These are phyloP conservation scores for Leuctra nigra DNA, from an alignment of 2,888 invertebrate genomes.

Conservation along the genomic window DNA sequence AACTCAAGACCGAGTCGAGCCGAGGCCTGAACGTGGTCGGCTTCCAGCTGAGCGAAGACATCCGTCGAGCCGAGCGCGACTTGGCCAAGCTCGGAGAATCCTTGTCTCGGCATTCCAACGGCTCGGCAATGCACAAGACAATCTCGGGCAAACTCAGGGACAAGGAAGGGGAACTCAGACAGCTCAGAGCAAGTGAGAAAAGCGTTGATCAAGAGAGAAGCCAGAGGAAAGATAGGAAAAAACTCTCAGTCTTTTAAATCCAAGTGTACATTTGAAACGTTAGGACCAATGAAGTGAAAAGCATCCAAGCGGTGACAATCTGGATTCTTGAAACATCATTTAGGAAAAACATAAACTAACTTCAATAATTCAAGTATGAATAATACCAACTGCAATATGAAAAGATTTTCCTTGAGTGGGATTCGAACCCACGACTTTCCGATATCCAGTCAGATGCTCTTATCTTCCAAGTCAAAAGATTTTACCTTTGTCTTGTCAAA, in stretches of 20 bases:
- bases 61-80: slow-evolving; percentile 56
- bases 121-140: slow-evolving; percentile 53
- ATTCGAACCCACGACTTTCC: too few relatives aligned
- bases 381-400: too few relatives aligned
- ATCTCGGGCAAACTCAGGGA: slow-evolving; percentile 52
- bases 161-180: slow-evolving; percentile 55
- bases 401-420: too few relatives aligned
- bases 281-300: too few relatives aligned
- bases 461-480: too few relatives aligned
- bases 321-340: too few relatives aligned
- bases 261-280: too few relatives aligned
- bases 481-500: too few relatives aligned
- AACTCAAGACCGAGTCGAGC: slow-evolving; percentile 46
- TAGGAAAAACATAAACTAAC: too few relatives aligned
- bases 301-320: too few relatives aligned
- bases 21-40: slow-evolving; percentile 66
- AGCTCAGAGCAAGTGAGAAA: slow-evolving; percentile 52
- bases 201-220: slow-evolving; percentile 63
- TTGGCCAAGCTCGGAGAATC: slow-evolving; percentile 58
- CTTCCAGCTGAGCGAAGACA: slow-evolving; percentile 62
- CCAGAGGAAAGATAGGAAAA: slow-evolving; percentile 63
- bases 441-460: too few relatives aligned
- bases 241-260: slow-evolving; percentile 71
- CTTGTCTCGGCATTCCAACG: slow-evolving; percentile 53
- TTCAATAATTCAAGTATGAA: too few relatives aligned